A percentile compares a stretch with the other conserved stretches of the same genome.
phyloP scores from a whole-genome alignment of 2,797 vertebrate species.

The Otus scops region DNA sequence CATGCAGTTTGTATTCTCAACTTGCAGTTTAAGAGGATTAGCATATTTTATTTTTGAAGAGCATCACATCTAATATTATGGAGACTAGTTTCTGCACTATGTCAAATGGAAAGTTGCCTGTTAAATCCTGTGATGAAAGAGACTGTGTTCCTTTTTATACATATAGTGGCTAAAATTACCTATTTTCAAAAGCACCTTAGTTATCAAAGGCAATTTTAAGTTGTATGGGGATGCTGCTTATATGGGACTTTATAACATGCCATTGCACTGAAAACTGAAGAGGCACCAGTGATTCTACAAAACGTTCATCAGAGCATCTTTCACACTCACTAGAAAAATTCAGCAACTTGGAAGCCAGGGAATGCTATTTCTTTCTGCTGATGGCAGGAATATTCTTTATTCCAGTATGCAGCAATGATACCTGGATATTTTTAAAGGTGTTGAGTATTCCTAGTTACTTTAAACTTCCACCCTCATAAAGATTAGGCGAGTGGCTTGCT shows the following conservation, averaged over 20 bases:
- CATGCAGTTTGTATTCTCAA: not conserved
- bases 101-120: not conserved
- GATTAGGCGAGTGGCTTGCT: not conserved
- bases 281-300: not conserved
- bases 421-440: not conserved
- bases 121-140: not conserved
- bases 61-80: not conserved
- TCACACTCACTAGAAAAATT: not conserved
- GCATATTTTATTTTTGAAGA: conserved; percentile 35
- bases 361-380: not conserved
- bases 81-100: not conserved
- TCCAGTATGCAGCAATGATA: not conserved
- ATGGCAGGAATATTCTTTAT: not conserved
- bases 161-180: not conserved
- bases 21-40: conserved; percentile 32
- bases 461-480: not conserved
- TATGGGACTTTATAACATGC: not conserved
- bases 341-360: not conserved
- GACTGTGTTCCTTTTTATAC: not conserved
- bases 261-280: not conserved
- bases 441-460: not conserved
- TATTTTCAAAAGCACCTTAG: not conserved
- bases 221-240: not conserved
- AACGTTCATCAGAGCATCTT: not conserved
- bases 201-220: not conserved